Conservation (phyloP, 2,888 invertebrate species). For the Philereme transversata region DNA sequence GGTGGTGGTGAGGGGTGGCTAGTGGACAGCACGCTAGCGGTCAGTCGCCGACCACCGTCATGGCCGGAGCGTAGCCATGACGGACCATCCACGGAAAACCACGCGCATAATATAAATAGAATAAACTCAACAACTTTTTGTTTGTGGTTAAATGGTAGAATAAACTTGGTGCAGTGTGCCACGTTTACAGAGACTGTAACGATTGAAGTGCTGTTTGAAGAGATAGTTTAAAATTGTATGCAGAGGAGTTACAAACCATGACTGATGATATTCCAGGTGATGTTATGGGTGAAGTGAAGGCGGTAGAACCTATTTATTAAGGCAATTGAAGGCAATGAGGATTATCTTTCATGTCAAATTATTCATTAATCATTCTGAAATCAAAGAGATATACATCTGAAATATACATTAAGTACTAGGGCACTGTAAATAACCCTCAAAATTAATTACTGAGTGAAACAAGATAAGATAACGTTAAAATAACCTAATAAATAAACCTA, state of each 20-base stretch:
- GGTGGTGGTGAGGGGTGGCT: conserved; percentile 12
- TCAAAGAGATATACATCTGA: too few species aligned
- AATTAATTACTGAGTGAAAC: too few species aligned
- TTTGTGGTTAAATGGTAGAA: background rate
- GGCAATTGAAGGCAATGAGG: too few species aligned
- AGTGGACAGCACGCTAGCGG: conserved; percentile 66
- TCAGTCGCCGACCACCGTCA: conserved; percentile 71
- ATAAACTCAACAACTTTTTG: background rate
- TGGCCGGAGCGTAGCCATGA: conserved; percentile 57
- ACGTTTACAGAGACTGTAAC: background rate
- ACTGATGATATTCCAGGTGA: conserved; percentile 78
- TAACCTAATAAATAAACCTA: too few species aligned
- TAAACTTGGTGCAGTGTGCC: background rate
- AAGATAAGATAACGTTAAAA: too few species aligned
- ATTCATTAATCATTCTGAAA: too few species aligned
- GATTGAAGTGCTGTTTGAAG: too few species aligned
- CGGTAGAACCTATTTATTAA: too few species aligned
- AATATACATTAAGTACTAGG: too few species aligned
- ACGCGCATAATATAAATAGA: background rate
- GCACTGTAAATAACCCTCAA: too few species aligned
- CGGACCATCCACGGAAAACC: conserved; percentile 30
- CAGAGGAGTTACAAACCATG: conserved; percentile 47
- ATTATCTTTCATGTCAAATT: too few species aligned
- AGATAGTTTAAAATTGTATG: too few species aligned
- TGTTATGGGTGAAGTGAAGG: background rate